Base-by-base conservation (phyloP, 1,140 invertebrate species). In the Meteorus sp. region DNA sequence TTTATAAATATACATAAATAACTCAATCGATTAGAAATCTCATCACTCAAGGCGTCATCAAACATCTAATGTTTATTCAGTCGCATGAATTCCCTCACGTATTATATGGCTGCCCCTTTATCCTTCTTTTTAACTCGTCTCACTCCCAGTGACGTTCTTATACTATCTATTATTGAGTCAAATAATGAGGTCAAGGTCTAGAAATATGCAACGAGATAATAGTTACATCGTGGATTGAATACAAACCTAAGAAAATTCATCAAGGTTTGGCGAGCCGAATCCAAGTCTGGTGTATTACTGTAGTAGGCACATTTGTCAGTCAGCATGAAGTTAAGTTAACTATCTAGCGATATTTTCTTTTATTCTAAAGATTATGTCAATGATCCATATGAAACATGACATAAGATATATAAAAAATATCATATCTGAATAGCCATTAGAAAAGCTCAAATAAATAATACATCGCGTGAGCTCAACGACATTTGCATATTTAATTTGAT, bases 381-480 rank as follows among this genome's bases (percentile, higher is more conserved):
- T 13, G n/a, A 65, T 56, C 70, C 68, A 72, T 13, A 65, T 8
- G 17, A 60, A 66, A 8, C 37, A 51, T 0, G 68, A 68, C 5
- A 19, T 39, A 0, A 61, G 3, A 20, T 70, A 51, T 35, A 58
- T 39, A 19, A 60, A 65, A 59, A 60, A 63, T 15, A 41, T 22
- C 4, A 41, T 17, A 17, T 22, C 23, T 43, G 25, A 13, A 45
- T 62, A n/a, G 22, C 33, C 11, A 27, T 44, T 59, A 8, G 33
- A 44, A 1, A 68, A 37, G 23, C 62, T 60, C 7, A 71, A 27
- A 5, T 67, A 66, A 0, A 66, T 39, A 20, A 57, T 59, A 22
- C 86, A 88, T 0, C 86, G 77, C 0, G 80, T 27, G 0, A 85
- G 71, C 71, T 88, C 87, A 7, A 85, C 63, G 1, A 83, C 45